phyloP scores from a whole-genome alignment of 2,797 vertebrate genomes.

The Vespertilio murinus region DNA sequence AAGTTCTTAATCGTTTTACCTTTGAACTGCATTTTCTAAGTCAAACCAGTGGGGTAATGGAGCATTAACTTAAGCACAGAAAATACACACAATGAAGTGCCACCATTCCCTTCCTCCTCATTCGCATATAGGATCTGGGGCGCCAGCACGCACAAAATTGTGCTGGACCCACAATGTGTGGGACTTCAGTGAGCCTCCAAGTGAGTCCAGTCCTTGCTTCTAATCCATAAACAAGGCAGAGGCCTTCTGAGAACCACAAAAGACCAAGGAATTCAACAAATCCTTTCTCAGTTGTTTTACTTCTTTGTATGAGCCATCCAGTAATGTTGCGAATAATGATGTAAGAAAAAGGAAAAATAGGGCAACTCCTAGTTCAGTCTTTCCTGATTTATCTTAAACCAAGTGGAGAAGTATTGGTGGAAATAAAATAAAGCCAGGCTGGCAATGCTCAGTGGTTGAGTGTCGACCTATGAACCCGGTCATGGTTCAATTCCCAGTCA shows the following conservation, averaged over 20 bases:
- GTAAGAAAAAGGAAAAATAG: not conserved
- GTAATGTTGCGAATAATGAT: not conserved
- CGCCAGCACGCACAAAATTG: not conserved
- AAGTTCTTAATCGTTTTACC: not conserved
- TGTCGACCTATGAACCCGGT: too few species aligned
- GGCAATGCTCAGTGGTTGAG: too few species aligned
- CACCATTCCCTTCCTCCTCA: not conserved
- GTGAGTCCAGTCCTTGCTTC: not conserved
- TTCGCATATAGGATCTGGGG: not conserved
- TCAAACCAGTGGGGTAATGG: not conserved
- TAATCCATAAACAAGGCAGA: not conserved
- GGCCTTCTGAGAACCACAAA: too few species aligned
- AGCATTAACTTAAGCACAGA: not conserved
- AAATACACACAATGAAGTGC: not conserved
- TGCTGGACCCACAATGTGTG: not conserved
- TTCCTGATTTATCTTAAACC: not conserved
- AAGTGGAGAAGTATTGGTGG: not conserved
- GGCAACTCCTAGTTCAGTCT: not conserved
- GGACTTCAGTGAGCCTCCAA: not conserved
- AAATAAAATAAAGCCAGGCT: not conserved
- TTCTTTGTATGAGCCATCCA: not conserved
- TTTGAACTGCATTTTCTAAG: not conserved
- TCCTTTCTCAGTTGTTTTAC: not conserved
- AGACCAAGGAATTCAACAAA: not conserved
- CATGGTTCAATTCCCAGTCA: too few species aligned